phyloP scores from a whole-genome alignment of 2,113 vertebrate genomes.

The Notothenia coriiceps region DNA sequence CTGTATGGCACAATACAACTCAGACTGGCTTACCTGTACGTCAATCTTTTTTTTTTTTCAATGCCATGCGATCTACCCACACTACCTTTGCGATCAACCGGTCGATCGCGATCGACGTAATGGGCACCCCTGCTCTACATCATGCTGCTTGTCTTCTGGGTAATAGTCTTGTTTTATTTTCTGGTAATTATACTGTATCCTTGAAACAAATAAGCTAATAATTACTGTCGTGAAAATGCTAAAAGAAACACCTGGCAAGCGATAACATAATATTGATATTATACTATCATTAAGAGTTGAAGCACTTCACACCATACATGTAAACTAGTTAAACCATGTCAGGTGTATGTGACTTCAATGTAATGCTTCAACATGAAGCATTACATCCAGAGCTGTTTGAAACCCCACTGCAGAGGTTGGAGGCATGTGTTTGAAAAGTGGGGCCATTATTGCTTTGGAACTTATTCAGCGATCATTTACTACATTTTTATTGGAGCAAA shows the following conservation, averaged over 20 bases:
- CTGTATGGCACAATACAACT: no score
- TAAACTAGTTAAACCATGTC: background rate
- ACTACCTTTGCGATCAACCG: no score
- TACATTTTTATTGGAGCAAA: constrained; percentile 6
- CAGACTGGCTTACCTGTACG: no score
- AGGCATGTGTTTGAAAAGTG: background rate
- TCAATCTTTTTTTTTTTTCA: no score
- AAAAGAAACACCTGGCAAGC: constrained; percentile 8
- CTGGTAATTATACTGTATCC: constrained; percentile 10
- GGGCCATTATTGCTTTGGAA: background rate
- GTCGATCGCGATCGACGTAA: no score
- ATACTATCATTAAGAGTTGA: background rate
- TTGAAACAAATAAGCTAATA: constrained; percentile 30
- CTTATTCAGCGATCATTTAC: constrained; percentile 36
- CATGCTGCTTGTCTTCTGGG: constrained; percentile 4
- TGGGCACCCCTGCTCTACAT: background rate
- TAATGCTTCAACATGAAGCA: background rate
- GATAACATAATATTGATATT: background rate
- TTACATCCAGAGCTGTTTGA: constrained; percentile 10
- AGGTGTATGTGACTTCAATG: background rate
- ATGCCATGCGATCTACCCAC: no score
- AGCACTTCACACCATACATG: background rate
- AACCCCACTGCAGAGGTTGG: constrained; percentile 4
- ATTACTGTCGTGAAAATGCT: constrained; percentile 22
- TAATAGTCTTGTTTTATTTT: constrained; percentile 3